A percentile compares a stretch with the other conserved stretches of the same genome.
These are phyloP conservation scores for Pterostichus niger DNA, from an alignment of 2,888 invertebrate species.

Conservation along the genomic window DNA sequence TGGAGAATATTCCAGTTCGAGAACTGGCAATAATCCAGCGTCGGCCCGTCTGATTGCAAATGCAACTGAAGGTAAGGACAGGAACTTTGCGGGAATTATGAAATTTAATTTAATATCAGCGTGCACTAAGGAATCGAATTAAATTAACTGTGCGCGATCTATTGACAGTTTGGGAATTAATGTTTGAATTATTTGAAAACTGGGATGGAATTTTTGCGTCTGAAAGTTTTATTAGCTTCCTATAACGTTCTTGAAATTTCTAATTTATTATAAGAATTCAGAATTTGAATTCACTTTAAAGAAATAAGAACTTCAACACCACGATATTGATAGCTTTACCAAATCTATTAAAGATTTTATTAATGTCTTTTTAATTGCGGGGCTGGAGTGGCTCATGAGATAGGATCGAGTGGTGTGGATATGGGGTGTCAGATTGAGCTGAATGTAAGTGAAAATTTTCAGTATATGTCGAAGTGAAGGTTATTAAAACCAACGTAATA, in stretches of 20 bases:
- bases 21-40: constrained; percentile 50
- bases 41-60: constrained; percentile 15
- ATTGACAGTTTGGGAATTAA: constrained; percentile 56
- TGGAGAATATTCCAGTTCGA: constrained; percentile 30
- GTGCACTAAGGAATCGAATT: constrained; percentile 52
- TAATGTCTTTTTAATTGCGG: neutral
- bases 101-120: constrained; percentile 62
- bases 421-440: too few species aligned
- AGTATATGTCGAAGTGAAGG: too few species aligned
- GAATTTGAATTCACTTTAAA: constrained; percentile 9
- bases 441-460: too few species aligned
- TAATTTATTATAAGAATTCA: constrained; percentile 38
- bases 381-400: too few species aligned
- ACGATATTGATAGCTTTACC: too few species aligned
- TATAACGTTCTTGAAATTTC: constrained; percentile 36
- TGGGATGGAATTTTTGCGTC: constrained; percentile 43
- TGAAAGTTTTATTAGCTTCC: constrained; percentile 56
- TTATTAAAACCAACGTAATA: too few species aligned
- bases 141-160: constrained; percentile 52
- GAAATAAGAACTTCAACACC: neutral
- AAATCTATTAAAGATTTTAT: neutral
- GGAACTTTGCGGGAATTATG: constrained; percentile 55
- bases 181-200: constrained; percentile 59
- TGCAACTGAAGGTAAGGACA: constrained; percentile 36
- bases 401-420: too few species aligned